Evolutionary conservation across 2,797 vertebrate genomes (phyloP).

Genomic region (Eutrigla gurnardus): DNA sequence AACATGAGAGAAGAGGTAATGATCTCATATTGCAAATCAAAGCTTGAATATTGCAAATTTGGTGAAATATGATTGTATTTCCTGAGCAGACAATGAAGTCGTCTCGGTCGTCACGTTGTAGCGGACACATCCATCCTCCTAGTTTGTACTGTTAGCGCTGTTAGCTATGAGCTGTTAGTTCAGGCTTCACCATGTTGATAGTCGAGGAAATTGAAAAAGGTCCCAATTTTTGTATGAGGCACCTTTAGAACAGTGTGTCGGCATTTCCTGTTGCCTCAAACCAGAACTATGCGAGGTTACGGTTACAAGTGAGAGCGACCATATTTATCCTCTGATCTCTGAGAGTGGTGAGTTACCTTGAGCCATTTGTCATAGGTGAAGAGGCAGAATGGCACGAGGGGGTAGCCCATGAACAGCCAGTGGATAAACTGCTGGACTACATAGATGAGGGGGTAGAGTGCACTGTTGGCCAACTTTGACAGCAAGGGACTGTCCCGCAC

Average conservation of each 20-base stretch:
- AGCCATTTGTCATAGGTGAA: slow-evolving; percentile 98
- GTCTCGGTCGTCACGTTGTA: too few species aligned
- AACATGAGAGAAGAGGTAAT: neutral
- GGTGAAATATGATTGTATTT: neutral
- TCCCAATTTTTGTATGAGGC: too few species aligned
- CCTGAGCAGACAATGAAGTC: too few species aligned
- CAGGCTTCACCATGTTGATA: too few species aligned
- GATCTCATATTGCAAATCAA: neutral
- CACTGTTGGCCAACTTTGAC: slow-evolving; percentile 82
- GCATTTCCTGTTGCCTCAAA: neutral
- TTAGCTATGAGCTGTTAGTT: too few species aligned
- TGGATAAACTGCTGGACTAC: slow-evolving; percentile 91
- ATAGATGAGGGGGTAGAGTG: slow-evolving; percentile 89
- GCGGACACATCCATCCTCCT: too few species aligned
- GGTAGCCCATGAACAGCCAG: slow-evolving; percentile 98
- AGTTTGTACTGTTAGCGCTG: too few species aligned
- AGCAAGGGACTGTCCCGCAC: slow-evolving; percentile 90
- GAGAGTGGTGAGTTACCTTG: slow-evolving; percentile 83
- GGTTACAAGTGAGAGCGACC: neutral
- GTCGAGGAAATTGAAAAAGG: too few species aligned
- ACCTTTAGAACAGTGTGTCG: neutral
- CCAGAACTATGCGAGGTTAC: neutral
- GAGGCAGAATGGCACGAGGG: slow-evolving; percentile 94
- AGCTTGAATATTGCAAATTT: neutral
- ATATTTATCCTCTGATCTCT: neutral